Base-by-base conservation (phyloP, 2,888 invertebrate species). In the Amorpha juglandis region DNA sequence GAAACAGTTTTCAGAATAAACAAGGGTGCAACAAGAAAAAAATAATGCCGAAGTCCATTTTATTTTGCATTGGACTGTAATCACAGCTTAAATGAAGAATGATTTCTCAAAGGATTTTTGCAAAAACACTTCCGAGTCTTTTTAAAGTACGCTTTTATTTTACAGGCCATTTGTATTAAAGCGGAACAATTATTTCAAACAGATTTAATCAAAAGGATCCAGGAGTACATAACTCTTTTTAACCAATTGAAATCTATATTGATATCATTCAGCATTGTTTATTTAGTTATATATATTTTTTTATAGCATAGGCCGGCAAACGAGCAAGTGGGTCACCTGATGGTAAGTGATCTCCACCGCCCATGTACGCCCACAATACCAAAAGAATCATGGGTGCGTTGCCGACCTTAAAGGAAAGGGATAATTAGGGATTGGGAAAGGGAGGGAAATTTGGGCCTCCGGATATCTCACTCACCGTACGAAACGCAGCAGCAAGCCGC, bases 61-160 rank as follows among this genome's bases (percentile, higher is more conserved):
- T 69, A 71, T 74, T 76, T 76, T 67, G 67, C 74, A 69, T 73
- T 75, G 74, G 76, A 71, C 66, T 65, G 68, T 80, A 76, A 79
- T 81, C 75, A 74, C 66, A 73, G 75, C 73, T 77, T 78, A 74
- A 79, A 81, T 75, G 74, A 74, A 74, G 72, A 77, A 74, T 74
- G 71, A 76, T 79, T 78, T 69, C 70, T 71, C 73, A 77, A 77
- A 77, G 71, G 67, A 69, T 65, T 69, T 62, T 27, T 45, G 9
- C 16, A n/a, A 21, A 21, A 47, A 47, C 47, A 48, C 47, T 62
- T 62, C n/a, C 51, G n/a, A 47, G 47, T 48, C 11, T 63, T 9
- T 47, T 12, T 11, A 47, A 12, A 21, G 19, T 11, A 8, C n/a
- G 8, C 33, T 47, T 27, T n/a, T 11, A 27, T 19, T 16, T 38